Evolutionary conservation across 2,888 invertebrate genomes (phyloP).

Genomic region (Drosophila maculinotata): DNA sequence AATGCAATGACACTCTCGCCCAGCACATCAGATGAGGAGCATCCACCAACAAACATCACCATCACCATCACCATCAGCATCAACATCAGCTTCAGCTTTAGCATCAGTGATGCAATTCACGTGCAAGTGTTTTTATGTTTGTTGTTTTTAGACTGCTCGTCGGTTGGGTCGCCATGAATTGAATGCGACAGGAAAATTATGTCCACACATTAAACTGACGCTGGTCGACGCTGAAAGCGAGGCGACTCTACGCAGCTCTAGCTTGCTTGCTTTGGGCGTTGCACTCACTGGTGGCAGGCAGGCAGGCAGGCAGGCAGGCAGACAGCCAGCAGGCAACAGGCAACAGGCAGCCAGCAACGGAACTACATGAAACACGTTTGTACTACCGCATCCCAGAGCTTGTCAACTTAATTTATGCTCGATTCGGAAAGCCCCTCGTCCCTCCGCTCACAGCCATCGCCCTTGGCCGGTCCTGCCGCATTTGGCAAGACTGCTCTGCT

Average conservation of each 20-base stretch:
- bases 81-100: conserved; percentile 17
- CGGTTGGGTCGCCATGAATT: conserved; percentile 56
- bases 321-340: not conserved
- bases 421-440: conserved; percentile 37
- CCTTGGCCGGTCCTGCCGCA: conserved; percentile 41
- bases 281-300: conserved; percentile 5
- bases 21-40: conserved; percentile 17
- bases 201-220: conserved; percentile 79
- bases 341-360: conserved; percentile 35
- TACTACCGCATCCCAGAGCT: conserved; percentile 46
- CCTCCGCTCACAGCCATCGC: not conserved
- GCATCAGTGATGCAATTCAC: conserved; percentile 75
- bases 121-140: conserved; percentile 72
- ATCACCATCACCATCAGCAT: conserved; percentile 27
- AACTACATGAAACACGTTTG: conserved; percentile 54
- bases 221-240: conserved; percentile 28
- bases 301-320: too few species aligned
- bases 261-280: conserved; percentile 30
- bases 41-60: conserved; percentile 36
- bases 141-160: conserved; percentile 48
- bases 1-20: conserved; percentile 22
- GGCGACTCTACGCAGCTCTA: too few species aligned
- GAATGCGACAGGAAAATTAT: conserved; percentile 81
- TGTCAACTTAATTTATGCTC: conserved; percentile 81
- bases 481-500: conserved; percentile 76